Evolutionary conservation across 2,113 vertebrate genomes (phyloP).

Genomic region (Anarhynchus alexandrinus): DNA sequence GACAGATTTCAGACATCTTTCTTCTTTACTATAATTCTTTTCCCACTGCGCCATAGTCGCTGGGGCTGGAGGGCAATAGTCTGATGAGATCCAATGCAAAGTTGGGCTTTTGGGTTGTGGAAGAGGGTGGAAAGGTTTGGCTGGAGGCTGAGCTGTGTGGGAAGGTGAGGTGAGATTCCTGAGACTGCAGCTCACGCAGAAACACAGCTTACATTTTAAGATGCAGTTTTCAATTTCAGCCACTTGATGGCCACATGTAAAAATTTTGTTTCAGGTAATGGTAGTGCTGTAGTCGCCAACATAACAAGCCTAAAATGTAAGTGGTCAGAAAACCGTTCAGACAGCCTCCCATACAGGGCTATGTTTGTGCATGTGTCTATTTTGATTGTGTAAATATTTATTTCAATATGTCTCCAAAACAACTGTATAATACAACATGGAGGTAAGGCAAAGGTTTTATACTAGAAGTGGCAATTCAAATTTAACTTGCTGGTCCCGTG

Average conservation of each 20-base stretch:
- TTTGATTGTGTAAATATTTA: background rate
- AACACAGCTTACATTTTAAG: background rate
- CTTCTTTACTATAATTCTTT: background rate
- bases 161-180: background rate
- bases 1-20: background rate
- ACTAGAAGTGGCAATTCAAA: background rate
- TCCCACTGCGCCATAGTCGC: rapidly evolving
- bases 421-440: background rate
- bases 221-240: slow-evolving; percentile 41
- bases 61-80: background rate
- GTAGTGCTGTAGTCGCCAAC: rapidly evolving
- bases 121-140: background rate
- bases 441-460: background rate
- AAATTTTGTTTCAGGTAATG: background rate
- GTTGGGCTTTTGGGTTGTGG: background rate
- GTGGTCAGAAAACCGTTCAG: background rate
- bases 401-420: background rate
- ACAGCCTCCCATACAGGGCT: background rate
- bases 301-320: background rate
- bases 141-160: background rate
- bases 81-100: background rate
- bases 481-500: background rate
- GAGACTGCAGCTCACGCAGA: background rate
- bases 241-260: slow-evolving; percentile 55
- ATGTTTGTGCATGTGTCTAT: background rate